A percentile compares a stretch with the other conserved stretches of the same genome.
phyloP scores from a whole-genome alignment of 2,888 invertebrate species.

The Dendrolimus pini region DNA sequence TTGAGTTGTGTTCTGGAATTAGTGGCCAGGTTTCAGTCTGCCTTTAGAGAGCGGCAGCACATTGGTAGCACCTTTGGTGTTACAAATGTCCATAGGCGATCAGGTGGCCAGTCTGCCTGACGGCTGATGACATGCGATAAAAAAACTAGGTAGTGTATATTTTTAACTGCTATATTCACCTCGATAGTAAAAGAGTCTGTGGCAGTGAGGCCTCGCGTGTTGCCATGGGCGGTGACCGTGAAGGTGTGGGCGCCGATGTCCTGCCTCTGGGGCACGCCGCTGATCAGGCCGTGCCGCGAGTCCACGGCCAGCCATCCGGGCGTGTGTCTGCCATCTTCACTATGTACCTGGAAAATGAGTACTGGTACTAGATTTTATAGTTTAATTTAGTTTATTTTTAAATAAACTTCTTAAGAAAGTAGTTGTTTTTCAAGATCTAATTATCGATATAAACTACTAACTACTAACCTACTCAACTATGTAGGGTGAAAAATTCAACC shows the following conservation, averaged over 20 bases:
- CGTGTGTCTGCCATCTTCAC: conserved; percentile 52
- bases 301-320: conserved; percentile 86
- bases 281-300: conserved; percentile 80
- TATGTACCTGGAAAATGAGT: conserved; percentile 41
- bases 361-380: too few species aligned
- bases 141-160: too few species aligned
- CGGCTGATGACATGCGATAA: background rate
- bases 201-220: conserved; percentile 70
- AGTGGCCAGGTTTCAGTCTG: background rate
- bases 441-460: too few species aligned
- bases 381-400: too few species aligned
- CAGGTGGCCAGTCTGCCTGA: background rate
- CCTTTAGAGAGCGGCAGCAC: background rate
- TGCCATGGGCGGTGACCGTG: conserved; percentile 73
- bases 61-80: background rate
- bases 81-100: background rate
- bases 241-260: conserved; percentile 82
- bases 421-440: too few species aligned
- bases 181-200: conserved; percentile 82
- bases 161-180: conserved; percentile 38
- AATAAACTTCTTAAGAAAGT: too few species aligned
- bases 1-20: background rate
- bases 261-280: conserved; percentile 82
- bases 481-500: too few species aligned
- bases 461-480: too few species aligned